Percentiles rank a stretch among this genome's conserved stretches.
phyloP scores from a whole-genome alignment of 2,888 invertebrate species.

The Dysmachus trigonus region DNA sequence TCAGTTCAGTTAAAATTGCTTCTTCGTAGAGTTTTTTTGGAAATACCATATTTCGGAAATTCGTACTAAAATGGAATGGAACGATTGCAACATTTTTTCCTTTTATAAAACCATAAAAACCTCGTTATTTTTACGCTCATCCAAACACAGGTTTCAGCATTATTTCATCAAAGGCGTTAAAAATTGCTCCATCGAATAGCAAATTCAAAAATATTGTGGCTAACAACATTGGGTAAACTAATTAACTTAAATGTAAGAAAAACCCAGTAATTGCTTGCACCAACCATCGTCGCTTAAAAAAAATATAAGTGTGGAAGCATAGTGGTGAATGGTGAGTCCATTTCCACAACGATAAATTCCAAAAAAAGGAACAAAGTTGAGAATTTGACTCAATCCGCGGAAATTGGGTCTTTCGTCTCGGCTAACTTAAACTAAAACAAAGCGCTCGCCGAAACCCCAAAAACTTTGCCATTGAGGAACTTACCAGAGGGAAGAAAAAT shows the following conservation, averaged over 20 bases:
- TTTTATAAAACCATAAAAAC: not conserved
- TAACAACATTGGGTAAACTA: not conserved
- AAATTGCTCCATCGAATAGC: not conserved
- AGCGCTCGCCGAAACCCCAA: not conserved
- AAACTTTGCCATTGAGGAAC: constrained; percentile 18
- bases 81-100: not conserved
- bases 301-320: not conserved
- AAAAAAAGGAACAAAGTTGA: not conserved
- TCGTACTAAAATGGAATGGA: too few relatives aligned
- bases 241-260: not conserved
- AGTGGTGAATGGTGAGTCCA: not conserved
- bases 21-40: too few relatives aligned
- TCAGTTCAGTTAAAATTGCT: too few relatives aligned
- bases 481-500: constrained; percentile 8
- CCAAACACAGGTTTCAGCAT: not conserved
- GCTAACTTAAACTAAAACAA: constrained; percentile 27
- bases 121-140: not conserved
- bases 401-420: constrained; percentile 20
- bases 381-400: constrained; percentile 20
- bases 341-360: not conserved
- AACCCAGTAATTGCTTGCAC: not conserved
- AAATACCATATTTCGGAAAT: too few relatives aligned
- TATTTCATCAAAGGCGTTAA: not conserved
- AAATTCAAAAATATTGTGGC: not conserved
- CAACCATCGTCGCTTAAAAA: not conserved